Conservation (phyloP, 2,888 invertebrate genomes). For the Oxystoma pomonae region DNA sequence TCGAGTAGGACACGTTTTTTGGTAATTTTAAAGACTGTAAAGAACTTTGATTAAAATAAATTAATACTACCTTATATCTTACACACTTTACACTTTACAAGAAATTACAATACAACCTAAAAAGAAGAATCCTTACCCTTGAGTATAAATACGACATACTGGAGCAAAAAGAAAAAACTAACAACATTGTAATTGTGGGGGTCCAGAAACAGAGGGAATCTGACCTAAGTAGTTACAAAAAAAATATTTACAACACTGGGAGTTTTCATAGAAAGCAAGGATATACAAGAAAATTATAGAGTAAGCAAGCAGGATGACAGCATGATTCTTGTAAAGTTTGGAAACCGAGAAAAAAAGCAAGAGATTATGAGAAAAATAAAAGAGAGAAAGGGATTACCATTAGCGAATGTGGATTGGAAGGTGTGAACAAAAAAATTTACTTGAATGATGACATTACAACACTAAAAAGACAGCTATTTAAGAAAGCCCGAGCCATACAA, state of each 20-base stretch:
- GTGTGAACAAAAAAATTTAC: conserved; percentile 11
- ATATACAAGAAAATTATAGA: neutral
- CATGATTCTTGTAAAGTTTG: conserved; percentile 10
- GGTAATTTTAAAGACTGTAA: too few species aligned
- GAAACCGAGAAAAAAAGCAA: conserved; percentile 1
- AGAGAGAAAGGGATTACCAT: conserved; percentile 10
- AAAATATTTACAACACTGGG: neutral
- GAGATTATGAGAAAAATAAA: conserved; percentile 3
- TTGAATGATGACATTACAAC: conserved; percentile 11
- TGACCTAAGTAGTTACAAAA: neutral
- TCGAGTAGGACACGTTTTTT: too few species aligned
- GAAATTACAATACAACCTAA: too few species aligned
- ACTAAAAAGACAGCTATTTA: conserved; percentile 10
- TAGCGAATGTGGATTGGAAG: conserved; percentile 10
- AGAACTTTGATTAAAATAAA: too few species aligned
- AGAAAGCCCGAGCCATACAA: conserved; percentile 11
- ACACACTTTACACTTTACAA: too few species aligned
- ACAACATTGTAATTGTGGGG: conserved; percentile 13
- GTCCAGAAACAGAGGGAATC: conserved; percentile 12
- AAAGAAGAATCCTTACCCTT: too few species aligned
- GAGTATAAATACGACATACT: conserved; percentile 12
- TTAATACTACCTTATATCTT: too few species aligned
- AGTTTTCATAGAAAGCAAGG: neutral
- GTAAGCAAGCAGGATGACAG: neutral
- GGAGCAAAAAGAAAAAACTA: conserved; percentile 11